A percentile compares a stretch with the other conserved stretches of the same genome.
Evolutionary conservation across 2,888 invertebrate genomes (phyloP).

Genomic region (Plutella xylostella): DNA sequence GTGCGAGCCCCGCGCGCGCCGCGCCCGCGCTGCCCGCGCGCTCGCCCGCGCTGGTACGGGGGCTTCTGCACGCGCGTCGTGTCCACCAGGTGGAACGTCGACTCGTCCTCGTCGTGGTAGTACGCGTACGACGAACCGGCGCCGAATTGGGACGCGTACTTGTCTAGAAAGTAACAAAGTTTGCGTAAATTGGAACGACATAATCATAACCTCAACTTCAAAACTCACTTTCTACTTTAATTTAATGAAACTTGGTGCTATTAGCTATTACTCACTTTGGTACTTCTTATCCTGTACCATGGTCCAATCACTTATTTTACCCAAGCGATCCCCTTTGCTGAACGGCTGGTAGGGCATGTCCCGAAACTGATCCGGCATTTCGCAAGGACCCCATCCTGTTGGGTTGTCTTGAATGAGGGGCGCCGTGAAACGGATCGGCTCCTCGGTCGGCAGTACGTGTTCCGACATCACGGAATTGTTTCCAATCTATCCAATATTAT

Average conservation of each 20-base stretch:
- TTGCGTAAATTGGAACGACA: background rate
- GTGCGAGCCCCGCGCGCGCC: slow-evolving; percentile 77
- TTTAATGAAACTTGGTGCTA: background rate
- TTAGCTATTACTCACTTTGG: slow-evolving; percentile 73
- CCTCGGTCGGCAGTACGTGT: slow-evolving; percentile 67
- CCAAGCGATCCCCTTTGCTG: slow-evolving; percentile 97
- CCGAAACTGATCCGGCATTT: slow-evolving; percentile 92
- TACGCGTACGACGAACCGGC: slow-evolving; percentile 98
- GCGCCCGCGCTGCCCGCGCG: slow-evolving; percentile 82
- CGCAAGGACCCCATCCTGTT: slow-evolving; percentile 97
- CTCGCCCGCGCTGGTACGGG: slow-evolving; percentile 92
- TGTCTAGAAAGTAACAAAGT: slow-evolving; percentile 66
- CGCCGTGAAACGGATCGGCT: slow-evolving; percentile 75
- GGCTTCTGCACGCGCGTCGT: slow-evolving; percentile 91
- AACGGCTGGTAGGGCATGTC: slow-evolving; percentile 99
- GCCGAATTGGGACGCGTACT: slow-evolving; percentile 93
- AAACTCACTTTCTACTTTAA: background rate
- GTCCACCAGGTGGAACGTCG: slow-evolving; percentile 97
- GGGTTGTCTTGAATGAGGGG: slow-evolving; percentile 87
- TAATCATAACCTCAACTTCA: slow-evolving; percentile 2
- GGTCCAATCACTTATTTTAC: slow-evolving; percentile 99
- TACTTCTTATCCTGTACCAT: slow-evolving; percentile 95
- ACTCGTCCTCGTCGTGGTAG: slow-evolving; percentile 98
- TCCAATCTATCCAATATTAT: slow-evolving; percentile 15
- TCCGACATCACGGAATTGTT: slow-evolving; percentile 45